phyloP scores from a whole-genome alignment of 2,113 vertebrate species.

The Gorsachius goisagi region DNA sequence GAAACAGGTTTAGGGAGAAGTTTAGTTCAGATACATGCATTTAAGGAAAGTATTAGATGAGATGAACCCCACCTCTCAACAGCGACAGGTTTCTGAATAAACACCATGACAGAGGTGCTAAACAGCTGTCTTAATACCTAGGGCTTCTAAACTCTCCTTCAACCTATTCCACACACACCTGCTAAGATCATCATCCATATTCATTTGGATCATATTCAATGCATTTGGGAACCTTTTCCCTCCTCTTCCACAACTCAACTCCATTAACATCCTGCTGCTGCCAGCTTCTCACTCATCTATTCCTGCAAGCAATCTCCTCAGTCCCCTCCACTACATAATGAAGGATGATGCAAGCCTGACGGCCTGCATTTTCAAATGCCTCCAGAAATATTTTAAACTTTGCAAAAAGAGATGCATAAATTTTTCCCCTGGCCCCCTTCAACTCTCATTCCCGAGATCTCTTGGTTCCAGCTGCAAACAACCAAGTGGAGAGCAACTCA shows the following conservation, averaged over 20 bases:
- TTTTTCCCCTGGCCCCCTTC: not conserved
- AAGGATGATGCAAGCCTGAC: not conserved
- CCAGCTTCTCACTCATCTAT: not conserved
- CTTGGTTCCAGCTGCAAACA: not conserved
- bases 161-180: not conserved
- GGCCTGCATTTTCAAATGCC: not conserved
- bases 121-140: not conserved
- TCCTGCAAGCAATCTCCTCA: not conserved
- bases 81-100: not conserved
- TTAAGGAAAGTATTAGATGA: not conserved
- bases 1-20: not conserved
- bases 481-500: not conserved
- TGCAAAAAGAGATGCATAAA: not conserved
- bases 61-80: not conserved
- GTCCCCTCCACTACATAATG: fast-evolving
- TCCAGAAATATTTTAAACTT: not conserved
- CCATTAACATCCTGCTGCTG: not conserved
- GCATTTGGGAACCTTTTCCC: not conserved
- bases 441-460: not conserved
- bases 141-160: not conserved
- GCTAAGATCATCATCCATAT: not conserved
- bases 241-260: not conserved
- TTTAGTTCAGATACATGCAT: not conserved
- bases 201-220: not conserved
- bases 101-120: not conserved